Evolutionary conservation across 2,797 vertebrate species (phyloP).

Genomic region (Euthynnus affinis): DNA sequence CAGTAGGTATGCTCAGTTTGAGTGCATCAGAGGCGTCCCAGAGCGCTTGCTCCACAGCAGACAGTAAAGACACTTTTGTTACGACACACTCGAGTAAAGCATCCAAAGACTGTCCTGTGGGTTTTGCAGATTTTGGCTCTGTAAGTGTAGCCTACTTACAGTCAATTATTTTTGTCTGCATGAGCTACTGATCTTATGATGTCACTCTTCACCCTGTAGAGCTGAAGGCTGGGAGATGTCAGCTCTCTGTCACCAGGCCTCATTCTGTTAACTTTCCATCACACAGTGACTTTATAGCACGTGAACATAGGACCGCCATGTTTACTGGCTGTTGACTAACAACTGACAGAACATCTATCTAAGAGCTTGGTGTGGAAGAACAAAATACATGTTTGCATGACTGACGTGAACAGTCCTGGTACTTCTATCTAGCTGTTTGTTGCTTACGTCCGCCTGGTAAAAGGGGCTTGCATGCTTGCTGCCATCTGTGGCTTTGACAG

Average conservation of each 20-base stretch:
- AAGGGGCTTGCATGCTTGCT: slow-evolving; percentile 57
- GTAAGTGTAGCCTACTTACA: slow-evolving; percentile 89
- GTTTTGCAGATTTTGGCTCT: slow-evolving; percentile 91
- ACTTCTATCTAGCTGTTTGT: neutral
- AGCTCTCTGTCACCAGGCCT: slow-evolving; percentile 30
- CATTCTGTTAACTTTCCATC: slow-evolving; percentile 34
- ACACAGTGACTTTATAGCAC: slow-evolving; percentile 11
- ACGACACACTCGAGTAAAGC: slow-evolving; percentile 87
- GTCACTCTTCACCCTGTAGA: slow-evolving; percentile 29
- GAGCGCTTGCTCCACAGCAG: slow-evolving; percentile 87
- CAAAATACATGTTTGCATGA: slow-evolving; percentile 53
- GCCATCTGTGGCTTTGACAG: slow-evolving; percentile 50
- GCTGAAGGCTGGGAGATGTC: slow-evolving; percentile 46
- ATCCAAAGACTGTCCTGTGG: slow-evolving; percentile 89
- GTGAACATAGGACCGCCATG: slow-evolving; percentile 16
- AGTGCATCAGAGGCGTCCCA: slow-evolving; percentile 88
- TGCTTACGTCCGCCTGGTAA: slow-evolving; percentile 23
- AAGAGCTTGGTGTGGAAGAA: slow-evolving; percentile 8
- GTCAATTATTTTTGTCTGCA: slow-evolving; percentile 50
- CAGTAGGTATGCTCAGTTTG: slow-evolving; percentile 87
- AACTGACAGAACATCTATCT: slow-evolving; percentile 34
- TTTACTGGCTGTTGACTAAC: slow-evolving; percentile 71
- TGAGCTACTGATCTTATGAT: slow-evolving; percentile 58
- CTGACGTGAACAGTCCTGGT: slow-evolving; percentile 20
- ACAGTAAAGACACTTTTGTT: slow-evolving; percentile 89